Conservation (phyloP, 2,797 vertebrate species). For the Nyctalus aviator region DNA sequence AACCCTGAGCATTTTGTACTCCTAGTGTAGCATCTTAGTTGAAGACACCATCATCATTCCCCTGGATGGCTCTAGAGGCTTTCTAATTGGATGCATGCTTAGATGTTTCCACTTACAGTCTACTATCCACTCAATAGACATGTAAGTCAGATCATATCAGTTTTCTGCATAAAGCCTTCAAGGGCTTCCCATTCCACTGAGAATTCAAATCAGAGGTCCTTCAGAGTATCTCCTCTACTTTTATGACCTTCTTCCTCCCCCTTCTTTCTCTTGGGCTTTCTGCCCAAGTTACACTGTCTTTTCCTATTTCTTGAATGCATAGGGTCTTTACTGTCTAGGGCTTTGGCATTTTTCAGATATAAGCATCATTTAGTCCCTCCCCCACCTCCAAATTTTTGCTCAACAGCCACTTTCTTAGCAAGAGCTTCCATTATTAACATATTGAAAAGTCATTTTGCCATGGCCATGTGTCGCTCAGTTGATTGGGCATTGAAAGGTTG, state of each 20-base stretch:
- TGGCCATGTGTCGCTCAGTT: too few relatives aligned
- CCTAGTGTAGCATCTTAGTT: neutral
- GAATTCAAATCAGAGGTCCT: neutral
- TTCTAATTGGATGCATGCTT: neutral
- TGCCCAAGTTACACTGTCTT: neutral
- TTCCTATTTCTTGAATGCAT: neutral
- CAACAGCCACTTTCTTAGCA: neutral
- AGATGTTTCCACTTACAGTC: neutral
- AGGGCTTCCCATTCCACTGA: neutral
- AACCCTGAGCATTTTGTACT: neutral
- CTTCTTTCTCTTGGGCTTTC: neutral
- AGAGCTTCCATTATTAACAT: neutral
- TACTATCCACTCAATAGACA: neutral
- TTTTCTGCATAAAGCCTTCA: neutral
- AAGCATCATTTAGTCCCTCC: neutral
- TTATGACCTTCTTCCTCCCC: neutral
- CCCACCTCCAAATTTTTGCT: neutral
- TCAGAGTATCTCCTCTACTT: neutral
- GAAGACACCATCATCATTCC: neutral
- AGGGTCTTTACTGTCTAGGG: neutral
- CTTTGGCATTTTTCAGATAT: neutral
- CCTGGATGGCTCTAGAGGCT: neutral
- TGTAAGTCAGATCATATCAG: neutral
- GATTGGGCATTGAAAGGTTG: too few relatives aligned
- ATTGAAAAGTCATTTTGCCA: neutral